These are phyloP conservation scores for Lepus europaeus DNA, from an alignment of 2,113 vertebrate species.

Conservation along the genomic window DNA sequence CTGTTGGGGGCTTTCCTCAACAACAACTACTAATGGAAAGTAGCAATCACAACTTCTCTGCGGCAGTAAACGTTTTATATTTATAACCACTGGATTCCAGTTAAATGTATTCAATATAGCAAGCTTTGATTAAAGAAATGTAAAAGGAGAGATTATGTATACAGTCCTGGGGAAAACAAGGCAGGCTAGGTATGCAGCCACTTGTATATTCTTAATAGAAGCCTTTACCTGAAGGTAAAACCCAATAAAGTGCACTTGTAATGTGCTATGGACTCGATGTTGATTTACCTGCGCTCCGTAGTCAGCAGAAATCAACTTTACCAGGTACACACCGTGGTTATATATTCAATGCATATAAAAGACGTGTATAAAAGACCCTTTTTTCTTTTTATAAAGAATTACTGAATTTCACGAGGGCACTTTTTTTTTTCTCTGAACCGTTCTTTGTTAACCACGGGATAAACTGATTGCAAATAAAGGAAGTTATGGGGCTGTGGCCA, in stretches of 20 bases:
- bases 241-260: constrained; percentile 87
- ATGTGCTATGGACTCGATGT: constrained; percentile 81
- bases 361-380: constrained; percentile 82
- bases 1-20: constrained; percentile 83
- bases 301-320: constrained; percentile 86
- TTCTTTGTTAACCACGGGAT: constrained; percentile 83
- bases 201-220: constrained; percentile 87
- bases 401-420: constrained; percentile 86
- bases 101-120: constrained; percentile 89
- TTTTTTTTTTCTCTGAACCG: constrained; percentile 83
- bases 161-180: constrained; percentile 86
- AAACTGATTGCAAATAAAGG: constrained; percentile 82
- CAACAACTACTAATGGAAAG: constrained; percentile 87
- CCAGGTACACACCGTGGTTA: constrained; percentile 85
- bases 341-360: constrained; percentile 82
- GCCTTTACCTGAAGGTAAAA: constrained; percentile 89
- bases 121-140: constrained; percentile 88
- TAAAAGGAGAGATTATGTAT: constrained; percentile 85
- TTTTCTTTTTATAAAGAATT: constrained; percentile 87
- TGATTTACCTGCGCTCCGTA: constrained; percentile 87
- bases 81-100: constrained; percentile 87
- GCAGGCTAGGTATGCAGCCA: constrained; percentile 81
- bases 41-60: constrained; percentile 84
- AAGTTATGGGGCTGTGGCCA: constrained; percentile 69
- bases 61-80: constrained; percentile 88